Percentiles rank a stretch among this genome's conserved stretches.
Conservation (phyloP, 2,113 vertebrate species). For the Anolis carolinensis region DNA sequence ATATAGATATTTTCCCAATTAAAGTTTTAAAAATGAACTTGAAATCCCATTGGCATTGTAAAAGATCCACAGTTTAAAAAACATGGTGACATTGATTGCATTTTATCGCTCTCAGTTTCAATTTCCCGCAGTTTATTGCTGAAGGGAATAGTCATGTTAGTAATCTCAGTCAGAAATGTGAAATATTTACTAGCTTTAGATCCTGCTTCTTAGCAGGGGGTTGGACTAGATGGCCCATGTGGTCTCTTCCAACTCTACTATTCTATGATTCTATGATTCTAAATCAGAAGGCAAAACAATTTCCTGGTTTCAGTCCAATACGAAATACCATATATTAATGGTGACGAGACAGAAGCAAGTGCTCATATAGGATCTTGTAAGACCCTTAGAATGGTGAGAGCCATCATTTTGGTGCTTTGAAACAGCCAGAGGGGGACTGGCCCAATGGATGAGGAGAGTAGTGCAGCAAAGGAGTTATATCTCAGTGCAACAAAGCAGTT, state of each 20-base stretch:
- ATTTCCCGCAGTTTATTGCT: neutral
- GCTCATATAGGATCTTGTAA: neutral
- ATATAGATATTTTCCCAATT: neutral
- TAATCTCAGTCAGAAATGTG: neutral
- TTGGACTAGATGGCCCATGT: too few species aligned
- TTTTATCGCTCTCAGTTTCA: neutral
- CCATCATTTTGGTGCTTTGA: neutral
- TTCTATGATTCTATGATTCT: too few species aligned
- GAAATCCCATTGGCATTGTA: neutral
- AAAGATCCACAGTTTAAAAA: neutral
- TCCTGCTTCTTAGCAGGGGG: too few species aligned
- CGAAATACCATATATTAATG: neutral
- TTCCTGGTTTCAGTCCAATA: neutral
- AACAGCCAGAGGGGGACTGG: neutral
- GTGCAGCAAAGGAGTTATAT: too few species aligned
- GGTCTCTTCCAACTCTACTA: too few species aligned
- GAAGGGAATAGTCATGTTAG: neutral
- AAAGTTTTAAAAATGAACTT: neutral
- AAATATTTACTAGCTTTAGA: neutral
- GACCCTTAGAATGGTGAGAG: too few species aligned
- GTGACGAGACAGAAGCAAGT: neutral
- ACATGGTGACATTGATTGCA: neutral
- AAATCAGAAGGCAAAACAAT: neutral
- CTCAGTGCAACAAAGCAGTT: neutral
- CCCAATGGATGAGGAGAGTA: too few species aligned